Evolutionary conservation across 2,797 vertebrate species (phyloP).

Genomic region (Sebastiscus tertius): DNA sequence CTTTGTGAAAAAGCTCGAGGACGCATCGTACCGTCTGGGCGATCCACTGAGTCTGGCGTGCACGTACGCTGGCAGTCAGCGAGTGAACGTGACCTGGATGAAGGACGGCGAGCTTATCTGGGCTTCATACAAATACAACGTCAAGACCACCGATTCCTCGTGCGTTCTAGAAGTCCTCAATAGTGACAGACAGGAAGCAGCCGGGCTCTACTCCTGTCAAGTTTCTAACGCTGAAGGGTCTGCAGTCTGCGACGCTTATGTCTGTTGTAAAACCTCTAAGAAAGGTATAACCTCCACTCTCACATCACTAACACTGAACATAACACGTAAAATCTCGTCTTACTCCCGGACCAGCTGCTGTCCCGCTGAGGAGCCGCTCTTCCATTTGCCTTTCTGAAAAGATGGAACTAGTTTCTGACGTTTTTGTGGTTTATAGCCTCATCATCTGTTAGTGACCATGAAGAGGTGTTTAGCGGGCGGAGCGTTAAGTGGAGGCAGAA

Average conservation of each 20-base stretch:
- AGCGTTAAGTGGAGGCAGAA: no score
- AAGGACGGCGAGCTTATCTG: constrained; percentile 84
- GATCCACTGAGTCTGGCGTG: constrained; percentile 85
- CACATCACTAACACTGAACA: not conserved
- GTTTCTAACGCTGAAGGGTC: constrained; percentile 85
- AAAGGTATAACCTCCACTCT: constrained; percentile 40
- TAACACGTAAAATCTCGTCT: not conserved
- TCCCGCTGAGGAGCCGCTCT: not conserved
- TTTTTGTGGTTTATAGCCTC: no score
- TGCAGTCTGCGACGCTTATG: constrained; percentile 51
- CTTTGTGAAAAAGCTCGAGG: constrained; percentile 88
- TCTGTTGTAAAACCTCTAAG: constrained; percentile 34
- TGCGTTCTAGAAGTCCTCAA: constrained; percentile 79
- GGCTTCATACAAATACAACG: constrained; percentile 86
- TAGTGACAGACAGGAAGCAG: constrained; percentile 82
- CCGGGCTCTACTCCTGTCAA: constrained; percentile 88
- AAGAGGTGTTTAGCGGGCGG: no score
- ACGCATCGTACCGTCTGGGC: constrained; percentile 85
- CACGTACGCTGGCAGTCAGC: constrained; percentile 86
- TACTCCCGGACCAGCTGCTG: not conserved
- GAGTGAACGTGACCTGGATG: constrained; percentile 88
- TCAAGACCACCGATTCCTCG: constrained; percentile 86
- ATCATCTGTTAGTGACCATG: not conserved
- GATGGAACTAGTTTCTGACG: not conserved
- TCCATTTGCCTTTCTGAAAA: not conserved